Percentiles rank a stretch among this genome's conserved stretches.
Evolutionary conservation across 92 coral and sea anemone species (phyloP).

Genomic region (Bergia puertoricense): DNA sequence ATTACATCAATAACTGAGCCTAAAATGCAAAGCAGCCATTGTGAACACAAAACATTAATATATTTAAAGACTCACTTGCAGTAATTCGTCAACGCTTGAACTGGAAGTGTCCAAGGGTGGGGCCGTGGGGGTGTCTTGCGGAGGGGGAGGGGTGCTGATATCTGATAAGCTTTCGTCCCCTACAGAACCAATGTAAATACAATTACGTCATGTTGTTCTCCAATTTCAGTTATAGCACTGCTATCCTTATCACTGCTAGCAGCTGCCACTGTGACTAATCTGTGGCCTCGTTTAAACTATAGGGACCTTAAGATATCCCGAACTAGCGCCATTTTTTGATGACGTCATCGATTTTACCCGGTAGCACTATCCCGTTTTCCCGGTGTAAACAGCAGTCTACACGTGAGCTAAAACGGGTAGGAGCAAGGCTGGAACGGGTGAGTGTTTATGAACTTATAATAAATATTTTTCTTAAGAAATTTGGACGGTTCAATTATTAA

Average conservation of each 20-base stretch:
- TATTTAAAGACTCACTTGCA: constrained; percentile 70
- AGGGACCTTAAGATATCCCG: too few species aligned
- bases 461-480: too few species aligned
- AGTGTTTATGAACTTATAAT: too few species aligned
- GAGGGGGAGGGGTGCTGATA: constrained; percentile 38
- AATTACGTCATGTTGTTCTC: background rate
- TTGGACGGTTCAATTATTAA: too few species aligned
- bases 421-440: too few species aligned
- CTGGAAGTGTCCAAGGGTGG: constrained; percentile 38
- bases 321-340: too few species aligned
- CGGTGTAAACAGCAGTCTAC: too few species aligned
- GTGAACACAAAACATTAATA: background rate
- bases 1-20: too few species aligned
- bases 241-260: background rate
- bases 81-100: constrained; percentile 81
- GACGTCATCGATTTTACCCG: too few species aligned
- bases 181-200: background rate
- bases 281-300: too few species aligned
- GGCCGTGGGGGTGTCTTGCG: constrained; percentile 38
- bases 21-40: background rate
- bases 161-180: constrained; percentile 31
- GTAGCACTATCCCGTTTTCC: too few species aligned
- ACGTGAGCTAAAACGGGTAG: too few species aligned
- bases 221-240: background rate
- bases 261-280: background rate